Percentiles rank a stretch among this genome's conserved stretches.
phyloP scores from a whole-genome alignment of 1,140 invertebrate species.

The Piezodorus guildinii region DNA sequence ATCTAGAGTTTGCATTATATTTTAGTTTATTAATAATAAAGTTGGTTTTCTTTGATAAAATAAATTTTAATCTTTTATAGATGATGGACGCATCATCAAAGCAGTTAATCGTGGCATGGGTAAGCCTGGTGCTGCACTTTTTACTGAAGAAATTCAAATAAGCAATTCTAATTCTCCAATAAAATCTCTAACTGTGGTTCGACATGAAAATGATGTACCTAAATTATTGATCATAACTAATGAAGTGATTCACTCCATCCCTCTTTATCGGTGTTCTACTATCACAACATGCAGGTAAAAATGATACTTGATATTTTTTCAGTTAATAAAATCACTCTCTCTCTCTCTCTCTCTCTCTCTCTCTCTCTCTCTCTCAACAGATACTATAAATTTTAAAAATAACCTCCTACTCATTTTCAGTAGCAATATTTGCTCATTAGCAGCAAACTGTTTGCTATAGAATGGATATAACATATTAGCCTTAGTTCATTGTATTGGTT shows the following conservation, averaged over 20 bases:
- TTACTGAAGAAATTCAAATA: slow-evolving; percentile 77
- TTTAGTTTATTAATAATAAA: no score
- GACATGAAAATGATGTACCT: slow-evolving; percentile 38
- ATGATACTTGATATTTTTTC: neutral
- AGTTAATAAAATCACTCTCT: no score
- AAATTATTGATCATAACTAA: slow-evolving; percentile 85
- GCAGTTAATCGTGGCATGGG: slow-evolving; percentile 63
- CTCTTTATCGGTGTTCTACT: slow-evolving; percentile 68
- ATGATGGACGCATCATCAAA: slow-evolving; percentile 85
- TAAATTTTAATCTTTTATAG: slow-evolving; percentile 35
- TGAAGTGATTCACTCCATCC: slow-evolving; percentile 73
- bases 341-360: no score
- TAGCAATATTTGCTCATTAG: no score
- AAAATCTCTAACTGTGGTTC: slow-evolving; percentile 55
- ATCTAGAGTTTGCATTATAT: no score
- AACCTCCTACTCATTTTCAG: no score
- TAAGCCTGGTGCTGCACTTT: slow-evolving; percentile 45
- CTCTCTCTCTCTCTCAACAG: no score
- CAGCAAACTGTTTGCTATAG: no score
- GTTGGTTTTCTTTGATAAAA: no score
- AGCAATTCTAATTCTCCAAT: slow-evolving; percentile 53
- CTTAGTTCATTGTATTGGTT: no score
- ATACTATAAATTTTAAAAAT: no score
- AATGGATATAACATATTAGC: no score
- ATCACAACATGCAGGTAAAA: slow-evolving; percentile 53